These are phyloP conservation scores for Anoplopoma fimbria DNA, from an alignment of 2,113 vertebrate species.

Conservation along the genomic window DNA sequence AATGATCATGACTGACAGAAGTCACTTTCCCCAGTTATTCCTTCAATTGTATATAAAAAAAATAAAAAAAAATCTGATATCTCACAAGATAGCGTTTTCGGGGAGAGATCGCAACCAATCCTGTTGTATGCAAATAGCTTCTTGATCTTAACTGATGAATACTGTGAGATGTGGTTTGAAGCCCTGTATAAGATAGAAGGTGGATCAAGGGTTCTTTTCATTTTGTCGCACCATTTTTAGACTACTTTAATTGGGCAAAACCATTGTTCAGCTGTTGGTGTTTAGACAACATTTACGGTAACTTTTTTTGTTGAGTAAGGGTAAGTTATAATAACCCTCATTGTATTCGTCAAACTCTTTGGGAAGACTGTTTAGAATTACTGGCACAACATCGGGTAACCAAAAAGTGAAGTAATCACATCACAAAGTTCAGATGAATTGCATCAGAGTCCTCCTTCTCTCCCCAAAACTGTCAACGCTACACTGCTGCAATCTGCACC, in stretches of 20 bases:
- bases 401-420: neutral
- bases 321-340: neutral
- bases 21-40: neutral
- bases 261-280: neutral
- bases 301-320: neutral
- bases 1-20: neutral
- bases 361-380: neutral
- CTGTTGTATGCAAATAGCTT: neutral
- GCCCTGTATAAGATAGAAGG: neutral
- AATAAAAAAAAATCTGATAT: neutral
- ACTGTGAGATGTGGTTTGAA: neutral
- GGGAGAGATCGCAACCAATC: neutral
- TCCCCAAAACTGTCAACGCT: neutral
- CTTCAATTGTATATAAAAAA: neutral
- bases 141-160: neutral
- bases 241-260: neutral
- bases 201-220: neutral
- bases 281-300: neutral
- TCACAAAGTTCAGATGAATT: neutral
- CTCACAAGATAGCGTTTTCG: neutral
- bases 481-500: neutral
- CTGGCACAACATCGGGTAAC: neutral
- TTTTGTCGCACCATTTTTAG: neutral
- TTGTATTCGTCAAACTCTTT: neutral
- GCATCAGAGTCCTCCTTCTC: conserved; percentile 1